Conservation (phyloP, 1,140 invertebrate genomes). For the Diplogasteroides magnus region DNA sequence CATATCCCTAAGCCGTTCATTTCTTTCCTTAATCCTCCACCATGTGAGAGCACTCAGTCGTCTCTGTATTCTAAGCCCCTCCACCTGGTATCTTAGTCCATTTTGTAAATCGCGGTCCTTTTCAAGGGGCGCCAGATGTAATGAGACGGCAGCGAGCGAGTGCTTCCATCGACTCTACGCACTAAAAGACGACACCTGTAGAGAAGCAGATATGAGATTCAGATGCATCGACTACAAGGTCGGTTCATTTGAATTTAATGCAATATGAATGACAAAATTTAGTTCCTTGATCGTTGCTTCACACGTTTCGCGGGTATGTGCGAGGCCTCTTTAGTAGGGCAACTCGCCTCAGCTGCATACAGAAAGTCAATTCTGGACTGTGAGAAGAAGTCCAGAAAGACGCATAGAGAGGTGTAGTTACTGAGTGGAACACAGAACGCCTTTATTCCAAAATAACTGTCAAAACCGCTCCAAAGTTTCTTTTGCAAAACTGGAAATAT, state of each 20-base stretch:
- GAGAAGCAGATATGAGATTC: neutral
- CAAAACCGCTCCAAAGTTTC: too few species aligned
- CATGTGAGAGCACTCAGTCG: too few species aligned
- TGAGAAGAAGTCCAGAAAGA: slow-evolving; percentile 9
- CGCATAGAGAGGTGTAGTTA: neutral
- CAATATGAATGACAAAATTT: neutral
- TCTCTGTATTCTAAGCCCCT: too few species aligned
- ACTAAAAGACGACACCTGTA: neutral
- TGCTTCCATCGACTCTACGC: neutral
- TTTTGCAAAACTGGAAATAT: neutral
- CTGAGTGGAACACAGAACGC: too few species aligned
- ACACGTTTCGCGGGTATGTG: slow-evolving; percentile 20
- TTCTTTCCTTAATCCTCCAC: neutral
- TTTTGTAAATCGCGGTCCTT: neutral
- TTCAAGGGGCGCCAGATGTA: neutral
- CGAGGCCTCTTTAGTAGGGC: slow-evolving; percentile 9
- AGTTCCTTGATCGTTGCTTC: slow-evolving; percentile 30
- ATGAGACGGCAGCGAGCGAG: neutral
- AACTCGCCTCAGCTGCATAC: slow-evolving; percentile 12
- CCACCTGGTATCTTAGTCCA: neutral
- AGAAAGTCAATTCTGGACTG: slow-evolving; percentile 13
- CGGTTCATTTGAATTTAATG: neutral
- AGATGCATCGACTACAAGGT: neutral
- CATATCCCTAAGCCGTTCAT: neutral
- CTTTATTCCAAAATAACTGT: too few species aligned